Base-by-base conservation (phyloP, 2,888 invertebrate species). In the Neoascia interrupta region DNA sequence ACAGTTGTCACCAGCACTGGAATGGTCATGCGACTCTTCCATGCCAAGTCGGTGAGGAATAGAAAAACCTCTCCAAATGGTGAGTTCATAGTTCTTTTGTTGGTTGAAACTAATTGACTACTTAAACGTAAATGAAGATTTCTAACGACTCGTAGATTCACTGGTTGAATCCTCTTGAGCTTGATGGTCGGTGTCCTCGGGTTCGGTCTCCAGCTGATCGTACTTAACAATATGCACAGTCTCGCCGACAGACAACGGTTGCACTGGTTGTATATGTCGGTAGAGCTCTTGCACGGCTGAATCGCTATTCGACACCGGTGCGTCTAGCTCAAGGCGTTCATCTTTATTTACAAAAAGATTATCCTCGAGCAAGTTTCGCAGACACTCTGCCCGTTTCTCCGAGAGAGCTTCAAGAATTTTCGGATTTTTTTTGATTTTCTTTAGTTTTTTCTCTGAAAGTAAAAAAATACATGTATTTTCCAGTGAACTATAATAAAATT, bases 21-120 rank as follows among this genome's bases (percentile, higher is more conserved):
- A 49, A 94, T 89, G 49, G 92, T 91, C 73, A 92, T 89, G 36
- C 93, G 90, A 45, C 92, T 92, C 80, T 92, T 91, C 93, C 94
- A 94, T 1, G 94, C 94, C 82, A 94, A 88, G 81, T 92, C 91
- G 31, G 94, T 90, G 81, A 94, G 90, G 85, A 94, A 94, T 56
- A 94, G 85, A 74, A 94, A 89, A 10, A 90, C 87, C 76, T 89
- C 88, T 8, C 88, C 87, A 79, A 88, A 86, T 85, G 89, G 83
- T 82, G 88, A 84, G 83, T 89, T 76, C 90, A 88, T 88, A 72
- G 31, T 83, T 11, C n/a, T n/a, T 74, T n/a, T 56, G 39, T 1
- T 31, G 4, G 39, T 53, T 49, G n/a, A 16, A 58, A 8, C 45
- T 47, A 58, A 31, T 23, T 47, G 43, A 28, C 8, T 43, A 56